Evolutionary conservation across 1,140 invertebrate species (phyloP).

Genomic region (Hylyphantes graminicola): DNA sequence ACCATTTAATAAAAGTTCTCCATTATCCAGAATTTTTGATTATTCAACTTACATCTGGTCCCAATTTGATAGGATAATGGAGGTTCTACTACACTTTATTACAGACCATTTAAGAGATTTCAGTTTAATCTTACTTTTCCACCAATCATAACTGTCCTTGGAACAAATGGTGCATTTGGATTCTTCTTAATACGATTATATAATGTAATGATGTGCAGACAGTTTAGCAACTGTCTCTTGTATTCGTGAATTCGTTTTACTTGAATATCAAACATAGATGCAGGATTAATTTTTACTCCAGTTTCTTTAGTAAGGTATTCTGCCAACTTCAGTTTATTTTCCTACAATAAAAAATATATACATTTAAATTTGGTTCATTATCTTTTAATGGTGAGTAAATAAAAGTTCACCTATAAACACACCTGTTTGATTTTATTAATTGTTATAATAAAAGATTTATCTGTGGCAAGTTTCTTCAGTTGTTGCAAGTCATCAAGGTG

Average conservation of each 20-base stretch:
- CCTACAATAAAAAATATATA: constrained; percentile 27
- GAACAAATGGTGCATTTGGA: constrained; percentile 82
- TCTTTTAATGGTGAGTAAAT: background rate
- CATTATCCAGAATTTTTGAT: too few species aligned
- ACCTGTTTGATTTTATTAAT: constrained; percentile 94
- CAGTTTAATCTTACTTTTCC: constrained; percentile 50
- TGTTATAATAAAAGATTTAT: constrained; percentile 87
- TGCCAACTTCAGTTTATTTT: constrained; percentile 92
- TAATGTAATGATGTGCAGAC: constrained; percentile 93
- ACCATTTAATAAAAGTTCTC: too few species aligned
- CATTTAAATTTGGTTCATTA: background rate
- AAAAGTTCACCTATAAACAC: background rate
- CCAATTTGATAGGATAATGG: too few species aligned
- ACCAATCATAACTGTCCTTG: constrained; percentile 97
- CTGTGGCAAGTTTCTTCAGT: constrained; percentile 86
- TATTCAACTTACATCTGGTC: too few species aligned
- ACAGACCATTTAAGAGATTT: too few species aligned
- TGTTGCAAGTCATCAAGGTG: constrained; percentile 89
- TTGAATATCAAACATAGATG: constrained; percentile 97
- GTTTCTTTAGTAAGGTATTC: constrained; percentile 91
- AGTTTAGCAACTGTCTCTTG: constrained; percentile 96
- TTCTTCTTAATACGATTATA: constrained; percentile 98
- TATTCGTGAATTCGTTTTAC: constrained; percentile 99
- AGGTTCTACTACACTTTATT: too few species aligned
- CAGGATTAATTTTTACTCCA: constrained; percentile 88